Evolutionary conservation across 1,140 invertebrate genomes (phyloP), one percentile per base, ranked within the genome.

Genomic region (Eumeta japonica): DNA sequence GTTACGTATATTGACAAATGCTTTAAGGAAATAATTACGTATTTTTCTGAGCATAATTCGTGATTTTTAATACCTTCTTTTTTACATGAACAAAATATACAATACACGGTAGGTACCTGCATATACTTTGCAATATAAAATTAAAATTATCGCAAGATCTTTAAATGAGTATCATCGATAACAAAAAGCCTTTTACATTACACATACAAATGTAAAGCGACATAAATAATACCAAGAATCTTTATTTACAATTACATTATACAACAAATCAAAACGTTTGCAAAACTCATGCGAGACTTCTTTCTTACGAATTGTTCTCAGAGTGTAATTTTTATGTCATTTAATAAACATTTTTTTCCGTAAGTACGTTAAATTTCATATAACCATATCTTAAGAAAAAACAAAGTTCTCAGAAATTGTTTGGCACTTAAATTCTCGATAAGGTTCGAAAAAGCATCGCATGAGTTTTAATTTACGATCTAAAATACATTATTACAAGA

Each of bases 1-100:
- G 59, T 68, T 68, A 70, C 65, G 65, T 67, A 66, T 70, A n/a
- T 7, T 24, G 60, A 62, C 59, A 62, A 62, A 60, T 64, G 54
- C 52, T 68, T 60, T 52, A 52, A 50, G 44, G 62, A 55, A 52
- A 61, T 65, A 57, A 62, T 57, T 68, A 70, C 62, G 63, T 66
- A 67, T 62, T 43, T 67, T 60, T 54, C 42, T 67, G 65, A 70
- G 60, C 62, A 62, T 47, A 50, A 53, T 55, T 53, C 46, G 5
- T 24, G n/a, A n/a, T n/a, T n/a, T n/a, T n/a, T n/a, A n/a, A n/a
- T n/a, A n/a, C n/a, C n/a, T n/a, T n/a, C n/a, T n/a, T n/a, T n/a
- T n/a, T n/a, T n/a, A n/a, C n/a, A n/a, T n/a, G n/a, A n/a, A n/a
- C n/a, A n/a, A n/a, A n/a, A n/a, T n/a, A n/a, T n/a, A n/a, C n/a